These are phyloP conservation scores for Dysidea cf. avara DNA, from an alignment of 37 sponge, comb jelly and placozoan species.

Conservation along the genomic window DNA sequence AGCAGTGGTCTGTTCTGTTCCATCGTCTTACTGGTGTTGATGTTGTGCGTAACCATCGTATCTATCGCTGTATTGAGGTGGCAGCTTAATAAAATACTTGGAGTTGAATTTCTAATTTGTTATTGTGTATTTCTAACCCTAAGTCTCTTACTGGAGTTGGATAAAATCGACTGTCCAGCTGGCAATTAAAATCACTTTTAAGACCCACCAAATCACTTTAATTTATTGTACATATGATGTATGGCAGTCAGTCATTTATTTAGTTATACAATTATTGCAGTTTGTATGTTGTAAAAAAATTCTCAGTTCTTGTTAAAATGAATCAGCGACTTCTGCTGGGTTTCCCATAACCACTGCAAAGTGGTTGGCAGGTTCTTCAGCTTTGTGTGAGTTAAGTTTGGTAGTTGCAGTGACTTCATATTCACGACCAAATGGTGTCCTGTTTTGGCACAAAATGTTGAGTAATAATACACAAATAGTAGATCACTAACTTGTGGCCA, in stretches of 20 bases:
- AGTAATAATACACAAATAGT: neutral
- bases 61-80: slow-evolving; percentile 51
- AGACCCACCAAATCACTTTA: no score
- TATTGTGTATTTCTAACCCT: slow-evolving; percentile 64
- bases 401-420: slow-evolving; percentile 88
- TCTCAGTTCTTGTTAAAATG: neutral
- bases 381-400: slow-evolving; percentile 87
- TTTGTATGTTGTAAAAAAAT: no score
- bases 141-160: no score
- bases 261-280: no score
- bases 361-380: slow-evolving; percentile 81
- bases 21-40: slow-evolving; percentile 54
- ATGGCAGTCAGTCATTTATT: neutral
- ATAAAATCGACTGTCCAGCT: no score
- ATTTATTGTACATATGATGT: neutral
- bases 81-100: slow-evolving; percentile 72
- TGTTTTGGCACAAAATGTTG: slow-evolving; percentile 9
- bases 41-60: slow-evolving; percentile 57
- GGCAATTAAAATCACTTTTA: no score
- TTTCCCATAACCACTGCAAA: slow-evolving; percentile 78
- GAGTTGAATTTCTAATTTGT: slow-evolving; percentile 53
- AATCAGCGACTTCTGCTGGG: slow-evolving; percentile 15
- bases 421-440: slow-evolving; percentile 94
- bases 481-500: slow-evolving; percentile 61
- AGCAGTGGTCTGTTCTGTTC: slow-evolving; percentile 14